These are phyloP conservation scores for Lophochroa leadbeateri DNA, from an alignment of 2,113 vertebrate genomes.

Conservation along the genomic window DNA sequence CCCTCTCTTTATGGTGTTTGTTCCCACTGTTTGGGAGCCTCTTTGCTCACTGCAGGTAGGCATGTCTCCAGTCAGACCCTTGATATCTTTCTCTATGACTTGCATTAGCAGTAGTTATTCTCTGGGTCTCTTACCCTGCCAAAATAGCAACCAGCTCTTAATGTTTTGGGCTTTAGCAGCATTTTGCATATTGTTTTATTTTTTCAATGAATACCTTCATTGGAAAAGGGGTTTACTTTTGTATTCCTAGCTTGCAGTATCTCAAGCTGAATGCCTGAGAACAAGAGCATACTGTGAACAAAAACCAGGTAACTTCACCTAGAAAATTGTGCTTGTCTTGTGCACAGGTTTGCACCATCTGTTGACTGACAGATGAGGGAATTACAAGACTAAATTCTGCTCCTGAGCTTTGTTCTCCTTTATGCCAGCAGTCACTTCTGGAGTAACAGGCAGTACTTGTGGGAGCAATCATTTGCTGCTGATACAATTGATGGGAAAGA, in stretches of 20 bases:
- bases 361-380: neutral
- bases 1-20: neutral
- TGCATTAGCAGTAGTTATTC: neutral
- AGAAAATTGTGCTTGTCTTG: neutral
- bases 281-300: neutral
- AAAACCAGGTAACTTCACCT: neutral
- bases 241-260: neutral
- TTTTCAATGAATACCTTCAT: neutral
- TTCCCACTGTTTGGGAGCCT: neutral
- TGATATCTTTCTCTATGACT: neutral
- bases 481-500: neutral
- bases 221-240: neutral
- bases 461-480: neutral
- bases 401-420: neutral
- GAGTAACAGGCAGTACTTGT: neutral
- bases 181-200: neutral
- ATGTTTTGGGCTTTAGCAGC: neutral
- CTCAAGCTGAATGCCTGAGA: neutral
- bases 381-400: neutral
- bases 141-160: neutral
- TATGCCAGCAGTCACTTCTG: neutral
- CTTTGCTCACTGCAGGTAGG: neutral
- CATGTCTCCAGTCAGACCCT: neutral
- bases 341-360: neutral
- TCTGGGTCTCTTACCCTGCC: neutral